Base-by-base conservation (phyloP, 2,797 vertebrate genomes). In the Gallinago solitaria region DNA sequence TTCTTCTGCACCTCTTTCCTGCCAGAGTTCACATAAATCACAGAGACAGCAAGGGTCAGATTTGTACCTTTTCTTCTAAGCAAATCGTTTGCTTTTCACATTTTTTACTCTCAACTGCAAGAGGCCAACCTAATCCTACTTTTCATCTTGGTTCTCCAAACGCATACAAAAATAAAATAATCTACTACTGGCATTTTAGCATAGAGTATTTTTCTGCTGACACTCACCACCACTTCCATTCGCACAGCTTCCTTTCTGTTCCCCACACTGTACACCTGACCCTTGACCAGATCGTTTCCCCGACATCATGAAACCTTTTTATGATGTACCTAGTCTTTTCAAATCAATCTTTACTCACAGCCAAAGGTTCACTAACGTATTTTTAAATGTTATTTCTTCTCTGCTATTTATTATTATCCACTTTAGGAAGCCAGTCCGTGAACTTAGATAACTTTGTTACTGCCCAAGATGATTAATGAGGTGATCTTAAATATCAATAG, bases 401-500 rank as follows among this genome's bases (percentile, higher is more conserved):
- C 18, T 75, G 15, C 20, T 96, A 94, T 94, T 94, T 94, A 89
- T 94, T 95, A 96, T 92, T 90, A 97, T 71, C 85, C 92, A 90
- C 78, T 96, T 63, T 54, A 85, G 65, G 94, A 96, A 97, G 87
- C 47, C 39, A 96, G 90, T 48, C 92, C 28, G 0, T 93, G 78
- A 97, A 95, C 94, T 95, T 73, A 92, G 93, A 95, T 97, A 97
- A 96, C 95, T 96, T 95, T 83, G 94, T 97, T 97, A 95, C 86
- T 97, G 83, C 83, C 75, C 89, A 95, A 93, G 69, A 94, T 98
- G 97, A 98, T 97, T 97, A 98, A 98, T 95, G 95, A 97, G 84
- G 90, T 95, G 94, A 96, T 97, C 97, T 96, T 96, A 92, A 97
- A 93, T 95, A 97, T 92, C 96, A 97, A 92, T 93, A 95, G 93